Evolutionary conservation across 1,140 invertebrate genomes (phyloP).

Genomic region (Metaphire vulgaris): DNA sequence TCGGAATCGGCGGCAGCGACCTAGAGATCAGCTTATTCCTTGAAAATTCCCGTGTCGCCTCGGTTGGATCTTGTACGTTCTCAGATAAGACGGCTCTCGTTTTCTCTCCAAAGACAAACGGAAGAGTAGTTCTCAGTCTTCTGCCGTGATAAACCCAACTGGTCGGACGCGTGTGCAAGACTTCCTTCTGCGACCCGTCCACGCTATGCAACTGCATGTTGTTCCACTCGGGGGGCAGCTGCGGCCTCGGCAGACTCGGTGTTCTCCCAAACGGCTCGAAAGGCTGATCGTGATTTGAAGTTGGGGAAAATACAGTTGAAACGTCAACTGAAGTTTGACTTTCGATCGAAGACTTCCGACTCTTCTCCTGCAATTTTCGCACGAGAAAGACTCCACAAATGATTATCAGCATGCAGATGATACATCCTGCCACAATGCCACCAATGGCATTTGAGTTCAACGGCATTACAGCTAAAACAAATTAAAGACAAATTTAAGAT

Average conservation of each 20-base stretch:
- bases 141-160: not conserved
- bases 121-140: not conserved
- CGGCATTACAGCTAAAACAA: too few relatives aligned
- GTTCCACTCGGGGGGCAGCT: not conserved
- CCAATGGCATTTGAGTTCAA: not conserved
- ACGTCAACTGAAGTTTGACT: not conserved
- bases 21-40: not conserved
- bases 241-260: not conserved
- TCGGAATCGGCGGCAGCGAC: not conserved
- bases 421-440: not conserved
- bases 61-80: not conserved
- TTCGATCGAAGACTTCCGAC: not conserved
- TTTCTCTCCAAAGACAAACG: not conserved
- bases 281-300: not conserved
- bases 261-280: not conserved
- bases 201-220: too few relatives aligned
- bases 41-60: not conserved
- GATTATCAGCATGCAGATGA: not conserved
- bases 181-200: not conserved
- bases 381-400: not conserved
- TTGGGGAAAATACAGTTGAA: not conserved
- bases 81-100: not conserved
- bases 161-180: not conserved
- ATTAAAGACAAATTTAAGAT: not conserved
- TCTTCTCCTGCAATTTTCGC: not conserved